These are phyloP conservation scores for Pterocles burchelli DNA, from an alignment of 2,113 vertebrate genomes.

Conservation along the genomic window DNA sequence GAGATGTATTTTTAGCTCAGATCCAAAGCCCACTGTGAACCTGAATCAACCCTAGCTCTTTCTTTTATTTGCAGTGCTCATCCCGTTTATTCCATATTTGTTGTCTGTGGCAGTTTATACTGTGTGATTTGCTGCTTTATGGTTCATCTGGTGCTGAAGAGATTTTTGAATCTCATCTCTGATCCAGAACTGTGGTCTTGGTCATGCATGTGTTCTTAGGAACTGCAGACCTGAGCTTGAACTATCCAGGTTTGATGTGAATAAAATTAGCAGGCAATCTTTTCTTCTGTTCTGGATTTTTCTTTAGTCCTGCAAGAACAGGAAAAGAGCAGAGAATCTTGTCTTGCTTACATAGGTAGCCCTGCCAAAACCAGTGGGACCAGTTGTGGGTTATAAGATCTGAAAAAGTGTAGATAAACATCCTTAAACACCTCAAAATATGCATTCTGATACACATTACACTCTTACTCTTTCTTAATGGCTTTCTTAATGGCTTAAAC, in stretches of 20 bases:
- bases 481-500: not conserved
- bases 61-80: not conserved
- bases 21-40: constrained; percentile 51
- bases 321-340: not conserved
- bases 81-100: not conserved
- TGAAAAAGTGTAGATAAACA: not conserved
- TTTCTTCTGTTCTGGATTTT: not conserved
- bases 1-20: constrained; percentile 72
- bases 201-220: not conserved
- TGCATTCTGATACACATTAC: not conserved
- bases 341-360: not conserved
- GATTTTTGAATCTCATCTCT: not conserved
- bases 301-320: not conserved
- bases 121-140: constrained; percentile 2
- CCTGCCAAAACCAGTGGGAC: not conserved
- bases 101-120: not conserved
- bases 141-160: not conserved
- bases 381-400: not conserved
- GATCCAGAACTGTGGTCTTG: not conserved
- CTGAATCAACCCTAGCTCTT: constrained; percentile 58
- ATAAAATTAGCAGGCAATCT: not conserved
- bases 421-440: not conserved
- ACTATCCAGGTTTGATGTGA: not conserved
- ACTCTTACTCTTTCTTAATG: not conserved
- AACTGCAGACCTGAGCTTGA: not conserved